Evolutionary conservation across 2,888 invertebrate species (phyloP).

Genomic region (Lasioglossum figueresi): DNA sequence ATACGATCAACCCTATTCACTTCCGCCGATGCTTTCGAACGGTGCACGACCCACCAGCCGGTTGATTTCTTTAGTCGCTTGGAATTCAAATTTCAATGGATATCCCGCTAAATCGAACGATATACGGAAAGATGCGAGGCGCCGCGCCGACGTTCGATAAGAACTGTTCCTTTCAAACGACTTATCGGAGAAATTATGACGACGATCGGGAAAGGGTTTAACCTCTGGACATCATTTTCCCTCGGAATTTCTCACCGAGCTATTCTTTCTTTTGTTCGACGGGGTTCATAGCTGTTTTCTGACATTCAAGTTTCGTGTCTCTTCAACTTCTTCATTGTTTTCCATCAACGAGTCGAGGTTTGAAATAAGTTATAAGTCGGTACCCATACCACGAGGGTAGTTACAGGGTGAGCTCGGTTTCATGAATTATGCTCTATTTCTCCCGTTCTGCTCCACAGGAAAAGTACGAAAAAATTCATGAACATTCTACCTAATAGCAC

Average conservation of each 20-base stretch:
- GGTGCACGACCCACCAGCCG: conserved; percentile 6
- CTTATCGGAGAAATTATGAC: conserved; percentile 29
- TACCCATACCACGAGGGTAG: too few species aligned
- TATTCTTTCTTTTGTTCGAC: too few species aligned
- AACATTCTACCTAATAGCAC: too few species aligned
- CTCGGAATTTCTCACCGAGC: too few species aligned
- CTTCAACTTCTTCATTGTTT: background rate
- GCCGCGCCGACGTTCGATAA: conserved; percentile 24
- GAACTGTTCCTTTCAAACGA: conserved; percentile 3
- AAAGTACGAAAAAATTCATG: too few species aligned
- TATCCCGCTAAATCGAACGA: conserved; percentile 38
- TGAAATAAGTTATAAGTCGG: too few species aligned
- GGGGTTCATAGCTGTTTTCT: too few species aligned
- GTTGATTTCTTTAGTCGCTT: conserved; percentile 56
- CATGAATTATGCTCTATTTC: too few species aligned
- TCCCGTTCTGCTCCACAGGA: too few species aligned
- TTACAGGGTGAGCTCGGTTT: too few species aligned
- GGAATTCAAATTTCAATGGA: conserved; percentile 58
- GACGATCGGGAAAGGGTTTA: conserved; percentile 9
- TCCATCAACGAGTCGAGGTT: background rate
- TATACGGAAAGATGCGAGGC: conserved; percentile 10
- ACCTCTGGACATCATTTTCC: background rate
- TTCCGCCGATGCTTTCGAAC: conserved; percentile 26
- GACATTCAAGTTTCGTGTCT: too few species aligned
- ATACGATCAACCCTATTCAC: conserved; percentile 47